Evolutionary conservation across 1,140 invertebrate genomes (phyloP), one percentile per base, ranked within the genome.

Genomic region (Helicoverpa zea): DNA sequence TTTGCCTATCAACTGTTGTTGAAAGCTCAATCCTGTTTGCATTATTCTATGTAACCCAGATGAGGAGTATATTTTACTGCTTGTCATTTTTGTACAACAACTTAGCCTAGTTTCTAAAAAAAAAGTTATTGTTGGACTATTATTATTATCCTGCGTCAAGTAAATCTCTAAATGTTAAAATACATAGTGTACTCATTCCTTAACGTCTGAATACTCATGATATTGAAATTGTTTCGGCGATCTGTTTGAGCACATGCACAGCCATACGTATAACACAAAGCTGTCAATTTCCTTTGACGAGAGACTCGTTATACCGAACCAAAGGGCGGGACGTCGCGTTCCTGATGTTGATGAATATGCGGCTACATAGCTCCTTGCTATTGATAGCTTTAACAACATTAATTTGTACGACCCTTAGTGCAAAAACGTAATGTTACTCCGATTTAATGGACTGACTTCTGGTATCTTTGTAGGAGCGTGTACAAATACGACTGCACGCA

Each of bases 261-360:
- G 47, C n/a, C 9, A 66, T 66, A 66, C 35, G 12, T 49, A 47
- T 43, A 47, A 68, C 43, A 49, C 18, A 43, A 30, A 43, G n/a
- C 47, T 63, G 73, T 76, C 58, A 76, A 76, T 76, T 63, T 76
- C 23, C 43, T 76, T 76, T 76, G 74, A 76, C 74, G 74, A 49
- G 43, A 49, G 64, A 68, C 12, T 49, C 58, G 43, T 76, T 63
- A 51, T 49, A 61, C 51, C 58, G 43, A 75, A 16, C 73, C 58
- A 47, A 12, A 61, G 73, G 12, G 56, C 12, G 54, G 61, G 61
- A 30, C 61, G 61, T 64, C 30, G 61, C 61, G 43, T 35, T 43
- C 5, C 29, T 63, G 30, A 61, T 76, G 74, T 63, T 63, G 58
- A 76, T 76, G 74, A 76, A 76, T 76, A 76, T 76, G 74, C 58